Conservation (phyloP, 2,888 invertebrate genomes). For the Apodemia duryi region DNA sequence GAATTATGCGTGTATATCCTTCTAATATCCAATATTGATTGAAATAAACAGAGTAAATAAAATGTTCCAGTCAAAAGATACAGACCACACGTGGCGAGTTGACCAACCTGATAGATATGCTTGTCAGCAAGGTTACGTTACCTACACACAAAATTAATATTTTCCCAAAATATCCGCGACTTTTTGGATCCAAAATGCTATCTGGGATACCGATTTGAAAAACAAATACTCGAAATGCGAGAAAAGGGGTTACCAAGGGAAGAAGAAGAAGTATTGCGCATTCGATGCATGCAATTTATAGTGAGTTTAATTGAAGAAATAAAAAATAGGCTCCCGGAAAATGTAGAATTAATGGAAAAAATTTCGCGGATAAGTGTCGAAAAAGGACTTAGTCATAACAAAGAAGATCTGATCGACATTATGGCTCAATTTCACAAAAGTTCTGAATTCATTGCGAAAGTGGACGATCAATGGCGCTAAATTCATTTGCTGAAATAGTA, state of each 20-base stretch:
- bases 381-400: background rate
- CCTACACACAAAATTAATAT: constrained; percentile 25
- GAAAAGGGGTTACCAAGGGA: background rate
- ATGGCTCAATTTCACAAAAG: background rate
- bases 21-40: constrained; percentile 27
- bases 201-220: background rate
- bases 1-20: constrained; percentile 29
- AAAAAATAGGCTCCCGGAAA: background rate
- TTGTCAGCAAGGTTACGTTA: constrained; percentile 25
- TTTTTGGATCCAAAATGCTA: background rate
- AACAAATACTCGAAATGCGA: background rate
- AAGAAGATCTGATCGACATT: background rate
- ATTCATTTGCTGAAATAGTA: background rate
- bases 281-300: background rate
- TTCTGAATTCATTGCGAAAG: background rate
- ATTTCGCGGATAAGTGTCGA: background rate
- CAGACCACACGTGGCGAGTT: constrained; percentile 24
- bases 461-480: background rate
- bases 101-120: constrained; percentile 24
- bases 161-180: constrained; percentile 12
- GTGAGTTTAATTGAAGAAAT: background rate
- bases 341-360: background rate
- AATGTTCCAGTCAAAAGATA: constrained; percentile 28
- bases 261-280: background rate
- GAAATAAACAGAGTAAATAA: constrained; percentile 27